Percentiles rank a stretch among this genome's conserved stretches.
These are phyloP conservation scores for Hippasteria phrygiana DNA, from an alignment of 53 echinoderm and acorn worm genomes.

Conservation along the genomic window DNA sequence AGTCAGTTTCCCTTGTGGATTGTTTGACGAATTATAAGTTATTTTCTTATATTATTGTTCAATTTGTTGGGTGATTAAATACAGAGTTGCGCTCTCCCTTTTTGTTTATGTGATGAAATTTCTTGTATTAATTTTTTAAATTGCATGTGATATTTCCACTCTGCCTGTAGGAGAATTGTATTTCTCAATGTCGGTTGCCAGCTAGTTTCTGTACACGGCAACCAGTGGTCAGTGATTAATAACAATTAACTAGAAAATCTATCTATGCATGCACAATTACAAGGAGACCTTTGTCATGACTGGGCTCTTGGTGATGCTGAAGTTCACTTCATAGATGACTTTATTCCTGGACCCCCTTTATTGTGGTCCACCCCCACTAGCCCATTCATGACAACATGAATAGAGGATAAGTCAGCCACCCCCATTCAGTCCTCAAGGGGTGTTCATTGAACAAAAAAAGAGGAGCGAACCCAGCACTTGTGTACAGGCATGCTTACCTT, in stretches of 20 bases:
- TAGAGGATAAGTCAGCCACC: conserved; percentile 50
- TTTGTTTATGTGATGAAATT: no score
- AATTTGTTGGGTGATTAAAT: no score
- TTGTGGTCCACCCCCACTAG: conserved; percentile 15
- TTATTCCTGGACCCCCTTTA: not conserved
- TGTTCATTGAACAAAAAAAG: not conserved
- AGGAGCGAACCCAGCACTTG: not conserved
- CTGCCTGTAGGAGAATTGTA: no score
- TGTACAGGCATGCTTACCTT: not conserved
- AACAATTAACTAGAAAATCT: not conserved
- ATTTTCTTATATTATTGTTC: no score
- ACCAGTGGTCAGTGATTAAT: not conserved
- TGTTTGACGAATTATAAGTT: no score
- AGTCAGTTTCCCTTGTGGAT: no score
- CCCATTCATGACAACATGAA: conserved; percentile 10
- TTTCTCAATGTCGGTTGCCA: no score
- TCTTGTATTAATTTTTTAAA: no score
- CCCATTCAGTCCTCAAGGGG: conserved; percentile 31
- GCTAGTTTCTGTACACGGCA: not conserved
- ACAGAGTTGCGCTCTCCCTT: no score
- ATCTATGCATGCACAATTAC: not conserved
- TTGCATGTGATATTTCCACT: no score
- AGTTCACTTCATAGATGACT: not conserved
- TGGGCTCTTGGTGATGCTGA: not conserved
- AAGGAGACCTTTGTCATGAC: not conserved